Conservation (phyloP, 2,888 invertebrate genomes). For the Drosophila setosimentum region DNA sequence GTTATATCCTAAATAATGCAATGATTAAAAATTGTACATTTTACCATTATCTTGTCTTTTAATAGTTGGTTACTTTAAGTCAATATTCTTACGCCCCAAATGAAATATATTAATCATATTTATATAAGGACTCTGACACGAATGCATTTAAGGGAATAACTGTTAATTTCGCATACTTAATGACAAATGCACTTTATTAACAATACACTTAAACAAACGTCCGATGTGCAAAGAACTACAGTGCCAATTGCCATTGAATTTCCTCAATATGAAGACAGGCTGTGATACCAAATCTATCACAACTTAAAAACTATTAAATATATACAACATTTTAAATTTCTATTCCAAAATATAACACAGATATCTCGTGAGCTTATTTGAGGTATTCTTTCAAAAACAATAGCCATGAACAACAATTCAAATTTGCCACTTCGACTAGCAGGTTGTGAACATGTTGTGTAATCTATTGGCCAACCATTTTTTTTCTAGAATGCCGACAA, state of each 20-base stretch:
- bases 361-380: not conserved
- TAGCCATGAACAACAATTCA: not conserved
- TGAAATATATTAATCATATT: conserved; percentile 39
- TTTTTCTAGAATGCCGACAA: conserved; percentile 14
- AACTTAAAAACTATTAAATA: not conserved
- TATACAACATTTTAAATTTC: not conserved
- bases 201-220: not conserved
- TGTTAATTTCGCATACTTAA: not conserved
- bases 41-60: not conserved
- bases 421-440: conserved; percentile 34
- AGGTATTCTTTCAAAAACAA: not conserved
- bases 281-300: too few species aligned
- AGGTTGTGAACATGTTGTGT: conserved; percentile 20
- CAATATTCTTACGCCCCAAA: not conserved
- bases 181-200: not conserved
- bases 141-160: not conserved
- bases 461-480: conserved; percentile 19
- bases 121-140: not conserved
- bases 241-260: not conserved
- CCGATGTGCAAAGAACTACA: not conserved
- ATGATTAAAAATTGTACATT: not conserved
- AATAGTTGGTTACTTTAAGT: not conserved
- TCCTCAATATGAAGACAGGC: too few species aligned
- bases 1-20: not conserved
- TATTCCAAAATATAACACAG: not conserved